Evolutionary conservation across 2,888 invertebrate genomes (phyloP), one percentile per base, ranked within the genome.

Genomic region (Anthrax anthrax): DNA sequence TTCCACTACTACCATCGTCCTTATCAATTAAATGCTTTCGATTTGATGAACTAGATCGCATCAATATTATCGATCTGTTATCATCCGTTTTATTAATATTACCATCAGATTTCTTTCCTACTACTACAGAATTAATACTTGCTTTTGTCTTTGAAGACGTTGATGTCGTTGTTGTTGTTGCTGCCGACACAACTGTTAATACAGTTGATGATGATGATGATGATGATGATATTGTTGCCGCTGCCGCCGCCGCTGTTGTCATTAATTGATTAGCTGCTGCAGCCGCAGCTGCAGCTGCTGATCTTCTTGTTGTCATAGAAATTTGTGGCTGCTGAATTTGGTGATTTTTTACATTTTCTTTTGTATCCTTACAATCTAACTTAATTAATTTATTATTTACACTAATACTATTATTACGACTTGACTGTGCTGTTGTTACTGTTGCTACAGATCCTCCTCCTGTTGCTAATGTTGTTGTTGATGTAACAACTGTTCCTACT

Each of bases 401-500:
- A 45, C 42, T 49, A 43, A 42, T 50, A 49, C 47, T 52, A 51
- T 47, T 51, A 44, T 44, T 49, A 47, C 47, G 49, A 50, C 32
- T 46, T 40, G 32, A 12, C 29, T 32, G 37, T 42, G 40, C 32
- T 43, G 18, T 36, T 45, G 16, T 29, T 23, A 37, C 36, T 40
- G 19, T 45, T 32, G 29, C 2, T 32, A 12, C 12, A 42, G 49
- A 48, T 52, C 43, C 44, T 47, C 44, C 44, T 41, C 39, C 52
- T 42, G 14, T 29, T 48, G 16, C 50, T 12, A 12, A 12, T 2
- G 29, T 32, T 32, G 12, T 12, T 32, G 29, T 32, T 12, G 29
- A 32, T 4, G 29, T 12, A 32, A 12, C 29, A 32, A 32, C 29
- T 52, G 60, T 58, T 53, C 57, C 49, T 51, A 49, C 47, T 57